phyloP scores from a whole-genome alignment of 2,113 vertebrate species.

The Indicator indicator region DNA sequence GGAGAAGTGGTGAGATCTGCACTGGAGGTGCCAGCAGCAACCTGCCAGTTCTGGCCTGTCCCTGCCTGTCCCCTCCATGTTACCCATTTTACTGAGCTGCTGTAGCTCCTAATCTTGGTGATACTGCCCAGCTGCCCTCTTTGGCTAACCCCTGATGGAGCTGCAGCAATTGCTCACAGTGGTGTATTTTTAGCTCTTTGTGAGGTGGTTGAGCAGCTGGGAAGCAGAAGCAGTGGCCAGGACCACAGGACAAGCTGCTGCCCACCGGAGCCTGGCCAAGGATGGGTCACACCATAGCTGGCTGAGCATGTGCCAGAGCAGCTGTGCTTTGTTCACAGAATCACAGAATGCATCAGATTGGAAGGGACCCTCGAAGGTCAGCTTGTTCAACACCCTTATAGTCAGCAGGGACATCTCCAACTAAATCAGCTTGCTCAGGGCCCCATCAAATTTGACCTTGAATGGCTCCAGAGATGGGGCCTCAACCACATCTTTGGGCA shows the following conservation, averaged over 20 bases:
- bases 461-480: too few species aligned
- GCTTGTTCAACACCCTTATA: too few species aligned
- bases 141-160: not conserved
- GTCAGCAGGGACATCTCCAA: too few species aligned
- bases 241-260: not conserved
- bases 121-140: not conserved
- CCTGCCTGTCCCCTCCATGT: not conserved
- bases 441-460: too few species aligned
- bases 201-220: not conserved
- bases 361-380: too few species aligned
- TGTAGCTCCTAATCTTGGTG: rapidly evolving
- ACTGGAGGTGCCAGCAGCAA: not conserved
- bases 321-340: not conserved
- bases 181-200: slow-evolving; percentile 45
- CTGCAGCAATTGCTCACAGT: not conserved
- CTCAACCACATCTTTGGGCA: too few species aligned
- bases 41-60: not conserved
- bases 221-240: not conserved
- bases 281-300: not conserved
- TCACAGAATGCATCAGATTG: too few species aligned
- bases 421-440: too few species aligned
- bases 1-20: not conserved
- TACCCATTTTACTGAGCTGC: rapidly evolving
- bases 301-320: not conserved
- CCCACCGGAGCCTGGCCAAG: not conserved